Base-by-base conservation (phyloP, 2,888 invertebrate species). In the Stenurella melanura region DNA sequence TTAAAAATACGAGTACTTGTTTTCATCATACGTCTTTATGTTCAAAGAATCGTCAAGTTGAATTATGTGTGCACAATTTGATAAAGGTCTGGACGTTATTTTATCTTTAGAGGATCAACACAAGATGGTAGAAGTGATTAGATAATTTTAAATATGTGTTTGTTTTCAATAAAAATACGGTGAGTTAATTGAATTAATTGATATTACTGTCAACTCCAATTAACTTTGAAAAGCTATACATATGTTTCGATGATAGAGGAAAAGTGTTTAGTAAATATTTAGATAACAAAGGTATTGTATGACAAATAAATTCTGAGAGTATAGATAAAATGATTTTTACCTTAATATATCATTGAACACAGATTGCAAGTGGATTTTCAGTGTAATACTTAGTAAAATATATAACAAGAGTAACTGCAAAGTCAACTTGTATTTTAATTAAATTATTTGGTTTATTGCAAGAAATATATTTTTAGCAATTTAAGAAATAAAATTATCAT, bases 201-300 rank as follows among this genome's bases (percentile, higher is more conserved):
- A 21, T 42, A 57, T 57, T 58, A 69, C 38, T 58, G 54, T 11
- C 58, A 60, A 70, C 60, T 60, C 1, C 70, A 60, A 70, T 70
- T 70, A 60, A 70, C 21, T 18, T 21, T 21, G 42, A 70, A 70
- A 60, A 70, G 70, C 70, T 70, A n/a, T n/a, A 70, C 70, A 70
- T 70, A 70, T 70, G 70, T 70, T 70, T 60, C 42, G 15, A 26
- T 38, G 26, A 17, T 60, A n/a, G 12, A 18, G n/a, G 18, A 18
- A n/a, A 42, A 70, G 70, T 70, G 70, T 70, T 70, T n/a, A 11
- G 50, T 21, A 70, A 70, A 70, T 70, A 70, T 70, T 70, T 58
- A 54, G 15, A 21, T 21, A 42, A 21, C 2, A 12, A 60, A 60
- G 26, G 50, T 66, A 68, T 58, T 60, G n/a, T 42, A 42, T 21